phyloP scores from a whole-genome alignment of 1,140 invertebrate species.

The Polypedilum pembai region DNA sequence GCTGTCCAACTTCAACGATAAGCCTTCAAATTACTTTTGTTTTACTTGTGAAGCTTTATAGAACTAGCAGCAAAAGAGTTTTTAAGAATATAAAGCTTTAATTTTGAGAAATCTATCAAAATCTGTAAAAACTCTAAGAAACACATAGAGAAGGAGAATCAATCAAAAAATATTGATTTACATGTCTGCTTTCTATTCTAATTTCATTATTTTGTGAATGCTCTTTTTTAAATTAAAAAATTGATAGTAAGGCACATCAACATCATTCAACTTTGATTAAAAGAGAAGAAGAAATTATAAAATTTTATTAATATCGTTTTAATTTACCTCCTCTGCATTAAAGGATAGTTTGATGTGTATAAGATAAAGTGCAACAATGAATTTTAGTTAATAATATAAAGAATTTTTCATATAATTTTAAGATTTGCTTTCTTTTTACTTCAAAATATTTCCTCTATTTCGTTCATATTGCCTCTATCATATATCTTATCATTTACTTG shows the following conservation, averaged over 20 bases:
- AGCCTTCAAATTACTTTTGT: too few species aligned
- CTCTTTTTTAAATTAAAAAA: not conserved
- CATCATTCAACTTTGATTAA: not conserved
- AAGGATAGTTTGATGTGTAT: too few species aligned
- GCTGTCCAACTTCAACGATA: too few species aligned
- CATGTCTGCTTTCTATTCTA: not conserved
- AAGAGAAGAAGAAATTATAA: not conserved
- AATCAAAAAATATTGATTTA: not conserved
- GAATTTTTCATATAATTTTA: conserved; percentile 4
- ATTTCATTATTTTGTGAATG: not conserved
- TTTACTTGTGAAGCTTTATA: too few species aligned
- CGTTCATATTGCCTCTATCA: too few species aligned
- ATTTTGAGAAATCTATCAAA: too few species aligned
- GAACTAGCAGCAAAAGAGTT: too few species aligned
- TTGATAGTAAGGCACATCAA: not conserved
- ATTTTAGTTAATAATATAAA: not conserved
- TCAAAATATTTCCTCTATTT: too few species aligned
- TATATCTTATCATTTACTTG: too few species aligned
- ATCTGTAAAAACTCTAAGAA: too few species aligned
- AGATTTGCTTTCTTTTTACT: not conserved
- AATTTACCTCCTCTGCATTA: too few species aligned
- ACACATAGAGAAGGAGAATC: not conserved
- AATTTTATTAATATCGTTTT: not conserved
- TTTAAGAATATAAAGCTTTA: too few species aligned
- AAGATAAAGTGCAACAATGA: not conserved